phyloP scores from a whole-genome alignment of 2,113 vertebrate genomes.

The Brachirus orientalis region DNA sequence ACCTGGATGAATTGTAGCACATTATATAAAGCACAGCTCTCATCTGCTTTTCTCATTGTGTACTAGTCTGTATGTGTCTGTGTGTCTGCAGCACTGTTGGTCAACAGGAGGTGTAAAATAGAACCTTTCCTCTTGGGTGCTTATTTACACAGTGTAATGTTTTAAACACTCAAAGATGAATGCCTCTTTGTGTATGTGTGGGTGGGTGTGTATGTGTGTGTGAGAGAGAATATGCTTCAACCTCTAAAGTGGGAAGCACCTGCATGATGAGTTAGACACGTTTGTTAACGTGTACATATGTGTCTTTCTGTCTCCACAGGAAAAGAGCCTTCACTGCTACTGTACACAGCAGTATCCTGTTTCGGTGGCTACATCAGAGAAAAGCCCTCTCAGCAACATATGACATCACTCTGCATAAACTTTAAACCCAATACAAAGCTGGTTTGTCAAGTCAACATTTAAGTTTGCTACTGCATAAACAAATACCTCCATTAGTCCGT shows the following conservation, averaged over 20 bases:
- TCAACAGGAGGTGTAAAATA: slow-evolving; percentile 20
- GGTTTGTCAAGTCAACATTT: too few species aligned
- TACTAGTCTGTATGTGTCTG: background rate
- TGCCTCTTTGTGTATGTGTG: background rate
- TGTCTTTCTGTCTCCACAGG: slow-evolving; percentile 32
- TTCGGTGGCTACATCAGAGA: slow-evolving; percentile 1
- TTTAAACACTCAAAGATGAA: slow-evolving; percentile 50
- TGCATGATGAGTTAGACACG: slow-evolving; percentile 55
- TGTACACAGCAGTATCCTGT: slow-evolving; percentile 29
- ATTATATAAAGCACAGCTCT: slow-evolving; percentile 26
- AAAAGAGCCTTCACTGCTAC: slow-evolving; percentile 52
- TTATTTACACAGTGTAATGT: slow-evolving; percentile 65
- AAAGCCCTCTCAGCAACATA: background rate
- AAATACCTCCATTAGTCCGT: too few species aligned
- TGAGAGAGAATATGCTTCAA: too few species aligned
- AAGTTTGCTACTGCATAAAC: too few species aligned
- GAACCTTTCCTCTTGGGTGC: slow-evolving; percentile 31
- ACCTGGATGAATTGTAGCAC: slow-evolving; percentile 36
- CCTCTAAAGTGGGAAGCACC: slow-evolving; percentile 73
- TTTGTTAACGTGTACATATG: slow-evolving; percentile 1
- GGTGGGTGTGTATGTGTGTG: background rate
- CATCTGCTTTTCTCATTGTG: slow-evolving; percentile 33
- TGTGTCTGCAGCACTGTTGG: background rate
- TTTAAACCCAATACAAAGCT: slow-evolving; percentile 5
- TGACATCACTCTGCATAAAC: slow-evolving; percentile 12